These are phyloP conservation scores for Tenthredo distinguenda DNA, from an alignment of 2,888 invertebrate genomes.

Conservation along the genomic window DNA sequence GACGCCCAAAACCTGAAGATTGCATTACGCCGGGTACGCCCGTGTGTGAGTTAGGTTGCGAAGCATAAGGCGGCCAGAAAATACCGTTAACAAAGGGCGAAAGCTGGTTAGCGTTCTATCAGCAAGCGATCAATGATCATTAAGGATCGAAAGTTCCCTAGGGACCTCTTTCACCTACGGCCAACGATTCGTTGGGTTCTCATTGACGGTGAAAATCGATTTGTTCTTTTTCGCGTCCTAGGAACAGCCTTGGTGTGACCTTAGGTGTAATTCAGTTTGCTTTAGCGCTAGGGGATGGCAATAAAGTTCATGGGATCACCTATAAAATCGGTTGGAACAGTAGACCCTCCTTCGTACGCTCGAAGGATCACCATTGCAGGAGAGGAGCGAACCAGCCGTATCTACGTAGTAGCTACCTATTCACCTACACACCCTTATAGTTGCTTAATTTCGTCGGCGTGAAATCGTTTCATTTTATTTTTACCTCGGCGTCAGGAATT, in stretches of 20 bases:
- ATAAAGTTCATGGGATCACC: slow-evolving; percentile 65
- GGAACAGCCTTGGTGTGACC: slow-evolving; percentile 53
- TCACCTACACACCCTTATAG: slow-evolving; percentile 23
- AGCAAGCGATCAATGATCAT: slow-evolving; percentile 50
- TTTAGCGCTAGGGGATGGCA: slow-evolving; percentile 70
- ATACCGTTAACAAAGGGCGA: slow-evolving; percentile 39
- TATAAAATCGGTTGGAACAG: slow-evolving; percentile 59
- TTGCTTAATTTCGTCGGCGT: slow-evolving; percentile 40
- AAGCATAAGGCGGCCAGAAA: slow-evolving; percentile 16
- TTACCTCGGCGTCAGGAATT: slow-evolving; percentile 40
- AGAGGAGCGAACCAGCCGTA: not conserved
- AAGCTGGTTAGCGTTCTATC: slow-evolving; percentile 45
- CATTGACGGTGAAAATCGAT: slow-evolving; percentile 46
- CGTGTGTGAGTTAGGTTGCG: slow-evolving; percentile 38
- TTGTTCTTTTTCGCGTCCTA: slow-evolving; percentile 12
- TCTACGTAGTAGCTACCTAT: slow-evolving; percentile 31
- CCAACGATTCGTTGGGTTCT: slow-evolving; percentile 28
- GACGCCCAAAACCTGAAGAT: slow-evolving; percentile 4
- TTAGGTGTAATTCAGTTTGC: slow-evolving; percentile 70
- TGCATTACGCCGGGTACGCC: slow-evolving; percentile 17
- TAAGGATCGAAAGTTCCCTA: slow-evolving; percentile 32
- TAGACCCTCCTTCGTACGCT: slow-evolving; percentile 42
- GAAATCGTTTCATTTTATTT: slow-evolving; percentile 33
- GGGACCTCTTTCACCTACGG: slow-evolving; percentile 41
- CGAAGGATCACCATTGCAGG: slow-evolving; percentile 31